These are phyloP conservation scores for Istiophorus platypterus DNA, from an alignment of 2,113 vertebrate species.

Conservation along the genomic window DNA sequence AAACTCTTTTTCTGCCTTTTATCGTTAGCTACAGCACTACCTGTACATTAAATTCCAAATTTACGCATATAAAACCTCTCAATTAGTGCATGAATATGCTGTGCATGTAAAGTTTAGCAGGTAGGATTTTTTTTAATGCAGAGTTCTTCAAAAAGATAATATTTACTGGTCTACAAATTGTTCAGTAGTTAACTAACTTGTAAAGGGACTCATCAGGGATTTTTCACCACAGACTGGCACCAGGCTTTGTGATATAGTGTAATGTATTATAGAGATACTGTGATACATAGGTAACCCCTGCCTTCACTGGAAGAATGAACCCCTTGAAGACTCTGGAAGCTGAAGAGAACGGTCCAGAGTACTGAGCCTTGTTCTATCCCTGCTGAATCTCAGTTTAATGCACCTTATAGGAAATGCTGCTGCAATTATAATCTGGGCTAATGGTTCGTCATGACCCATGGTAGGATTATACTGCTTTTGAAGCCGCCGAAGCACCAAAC, in stretches of 20 bases:
- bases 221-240: background rate
- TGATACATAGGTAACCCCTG: background rate
- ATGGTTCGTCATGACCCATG: slow-evolving; percentile 67
- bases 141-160: background rate
- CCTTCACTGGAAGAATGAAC: background rate
- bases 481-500: slow-evolving; percentile 62
- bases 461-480: slow-evolving; percentile 67
- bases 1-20: background rate
- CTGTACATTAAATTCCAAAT: background rate
- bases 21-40: background rate
- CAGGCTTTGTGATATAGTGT: background rate
- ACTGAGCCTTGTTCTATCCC: slow-evolving; percentile 33
- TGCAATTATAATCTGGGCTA: slow-evolving; percentile 64
- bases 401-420: slow-evolving; percentile 55
- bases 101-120: too few species aligned
- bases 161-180: background rate
- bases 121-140: too few species aligned
- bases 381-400: slow-evolving; percentile 44
- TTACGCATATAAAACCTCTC: background rate
- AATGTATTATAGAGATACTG: background rate
- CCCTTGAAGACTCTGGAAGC: slow-evolving; percentile 10
- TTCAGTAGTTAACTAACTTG: background rate
- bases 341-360: background rate
- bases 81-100: too few species aligned
- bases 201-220: background rate